Percentiles rank a stretch among this genome's conserved stretches.
Evolutionary conservation across 1,140 invertebrate species (phyloP).

Genomic region (Armadillidium nasatum): DNA sequence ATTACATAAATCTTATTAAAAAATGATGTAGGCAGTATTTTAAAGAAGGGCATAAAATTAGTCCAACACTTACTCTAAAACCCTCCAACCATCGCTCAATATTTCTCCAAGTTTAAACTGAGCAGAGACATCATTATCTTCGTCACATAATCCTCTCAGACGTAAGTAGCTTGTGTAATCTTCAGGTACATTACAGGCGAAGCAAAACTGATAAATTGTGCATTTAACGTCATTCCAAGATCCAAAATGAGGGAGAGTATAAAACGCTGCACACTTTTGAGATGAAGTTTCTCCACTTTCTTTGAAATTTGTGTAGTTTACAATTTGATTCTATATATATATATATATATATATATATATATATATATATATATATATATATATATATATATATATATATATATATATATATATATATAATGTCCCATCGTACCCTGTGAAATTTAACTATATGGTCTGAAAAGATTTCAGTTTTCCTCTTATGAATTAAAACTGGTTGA

Average conservation of each 20-base stretch:
- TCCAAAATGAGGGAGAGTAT: neutral
- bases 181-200: neutral
- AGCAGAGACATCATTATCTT: neutral
- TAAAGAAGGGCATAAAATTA: too few relatives aligned
- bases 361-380: too few relatives aligned
- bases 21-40: too few relatives aligned
- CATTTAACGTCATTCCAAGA: neutral
- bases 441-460: too few relatives aligned
- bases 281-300: neutral
- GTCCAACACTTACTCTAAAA: neutral
- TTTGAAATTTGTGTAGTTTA: neutral
- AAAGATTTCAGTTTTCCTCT: too few relatives aligned
- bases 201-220: neutral
- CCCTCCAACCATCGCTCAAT: neutral
- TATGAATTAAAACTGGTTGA: too few relatives aligned
- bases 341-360: too few relatives aligned
- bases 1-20: too few relatives aligned
- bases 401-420: too few relatives aligned
- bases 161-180: neutral
- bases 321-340: neutral
- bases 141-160: neutral
- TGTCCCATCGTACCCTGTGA: too few relatives aligned
- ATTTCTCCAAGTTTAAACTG: neutral
- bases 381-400: too few relatives aligned
- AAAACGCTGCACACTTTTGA: neutral